Evolutionary conservation across 1,140 invertebrate genomes (phyloP).

Genomic region (Euglossa dilemma): DNA sequence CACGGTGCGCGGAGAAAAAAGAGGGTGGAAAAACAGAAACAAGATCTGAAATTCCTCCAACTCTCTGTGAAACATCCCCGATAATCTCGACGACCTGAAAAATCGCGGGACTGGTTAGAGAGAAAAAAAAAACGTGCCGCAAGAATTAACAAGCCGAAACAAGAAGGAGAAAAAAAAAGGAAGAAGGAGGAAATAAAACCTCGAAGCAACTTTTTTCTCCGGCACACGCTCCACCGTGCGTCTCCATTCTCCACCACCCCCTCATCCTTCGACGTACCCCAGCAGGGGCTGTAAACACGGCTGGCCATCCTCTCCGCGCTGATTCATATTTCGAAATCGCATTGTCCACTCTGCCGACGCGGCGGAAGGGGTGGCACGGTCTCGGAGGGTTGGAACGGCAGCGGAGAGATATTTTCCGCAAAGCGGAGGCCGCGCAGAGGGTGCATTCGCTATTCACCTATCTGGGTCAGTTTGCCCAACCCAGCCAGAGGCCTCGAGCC

Average conservation of each 20-base stretch:
- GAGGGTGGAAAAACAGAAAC: too few relatives aligned
- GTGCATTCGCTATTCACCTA: slow-evolving; percentile 67
- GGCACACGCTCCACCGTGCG: not conserved
- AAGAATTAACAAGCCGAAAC: not conserved
- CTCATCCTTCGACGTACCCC: not conserved
- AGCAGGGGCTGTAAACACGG: slow-evolving; percentile 30
- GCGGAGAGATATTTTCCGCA: slow-evolving; percentile 44
- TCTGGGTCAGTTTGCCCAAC: slow-evolving; percentile 70
- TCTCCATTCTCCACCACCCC: not conserved
- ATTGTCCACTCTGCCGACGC: slow-evolving; percentile 30
- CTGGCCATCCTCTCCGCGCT: slow-evolving; percentile 16
- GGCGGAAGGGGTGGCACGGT: not conserved
- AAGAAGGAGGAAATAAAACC: not conserved
- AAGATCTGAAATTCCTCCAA: too few relatives aligned
- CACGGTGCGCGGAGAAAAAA: too few relatives aligned
- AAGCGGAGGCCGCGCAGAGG: slow-evolving; percentile 38
- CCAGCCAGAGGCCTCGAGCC: slow-evolving; percentile 59
- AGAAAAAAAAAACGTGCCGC: not conserved
- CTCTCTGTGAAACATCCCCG: too few relatives aligned
- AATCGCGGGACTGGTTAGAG: not conserved
- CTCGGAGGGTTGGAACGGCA: not conserved
- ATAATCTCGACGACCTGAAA: not conserved
- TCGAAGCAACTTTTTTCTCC: not conserved
- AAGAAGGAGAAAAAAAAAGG: not conserved
- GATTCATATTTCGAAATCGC: slow-evolving; percentile 51